Evolutionary conservation across 2,797 vertebrate genomes (phyloP).

Genomic region (Pelochelys cantorii): DNA sequence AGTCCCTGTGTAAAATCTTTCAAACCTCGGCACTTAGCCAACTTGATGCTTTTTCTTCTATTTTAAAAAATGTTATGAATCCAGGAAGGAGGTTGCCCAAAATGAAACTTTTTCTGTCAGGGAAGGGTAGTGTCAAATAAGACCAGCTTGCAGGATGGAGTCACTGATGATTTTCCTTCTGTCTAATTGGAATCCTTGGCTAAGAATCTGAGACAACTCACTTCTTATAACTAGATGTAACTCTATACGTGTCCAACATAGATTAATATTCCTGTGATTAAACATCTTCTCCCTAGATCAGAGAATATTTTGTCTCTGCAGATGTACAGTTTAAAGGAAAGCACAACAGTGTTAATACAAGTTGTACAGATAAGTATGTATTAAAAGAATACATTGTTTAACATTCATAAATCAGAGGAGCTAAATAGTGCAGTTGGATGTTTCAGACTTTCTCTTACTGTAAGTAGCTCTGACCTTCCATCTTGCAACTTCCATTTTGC

Average conservation of each 20-base stretch:
- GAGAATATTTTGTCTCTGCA: slow-evolving; percentile 13
- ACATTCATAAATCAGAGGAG: background rate
- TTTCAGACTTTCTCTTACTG: background rate
- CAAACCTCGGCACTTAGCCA: background rate
- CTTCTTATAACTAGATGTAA: background rate
- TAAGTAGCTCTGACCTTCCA: background rate
- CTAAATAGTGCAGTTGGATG: background rate
- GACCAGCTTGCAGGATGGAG: background rate
- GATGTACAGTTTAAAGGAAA: background rate
- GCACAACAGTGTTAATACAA: background rate
- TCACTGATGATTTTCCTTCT: background rate
- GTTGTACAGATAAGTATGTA: background rate
- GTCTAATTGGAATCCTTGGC: background rate
- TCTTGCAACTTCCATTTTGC: background rate
- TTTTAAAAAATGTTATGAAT: background rate
- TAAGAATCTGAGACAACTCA: slow-evolving; percentile 16
- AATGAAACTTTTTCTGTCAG: background rate
- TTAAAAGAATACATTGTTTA: background rate
- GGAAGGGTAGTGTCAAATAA: background rate
- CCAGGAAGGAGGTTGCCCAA: background rate
- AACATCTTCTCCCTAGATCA: background rate
- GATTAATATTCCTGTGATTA: background rate
- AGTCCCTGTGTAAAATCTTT: background rate
- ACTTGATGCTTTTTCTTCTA: background rate
- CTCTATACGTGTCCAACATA: background rate